Evolutionary conservation across 2,888 invertebrate genomes (phyloP), one percentile per base, ranked within the genome.

Genomic region (Phaedon cochleariae): DNA sequence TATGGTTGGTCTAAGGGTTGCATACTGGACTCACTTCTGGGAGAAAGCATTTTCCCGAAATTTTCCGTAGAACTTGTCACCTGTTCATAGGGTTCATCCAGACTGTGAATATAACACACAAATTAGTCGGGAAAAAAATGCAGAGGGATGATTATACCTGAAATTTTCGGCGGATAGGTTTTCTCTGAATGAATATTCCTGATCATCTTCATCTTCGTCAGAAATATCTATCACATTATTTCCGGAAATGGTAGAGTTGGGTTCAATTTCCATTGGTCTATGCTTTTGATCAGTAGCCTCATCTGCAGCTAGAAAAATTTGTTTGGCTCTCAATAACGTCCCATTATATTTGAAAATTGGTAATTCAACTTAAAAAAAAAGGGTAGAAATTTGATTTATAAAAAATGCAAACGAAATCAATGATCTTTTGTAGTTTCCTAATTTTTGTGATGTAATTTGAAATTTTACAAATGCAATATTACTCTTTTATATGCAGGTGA

Each of bases 21-120:
- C 79, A 83, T 81, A 2, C 77, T 77, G 41, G 75, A 71, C 62
- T 81, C 79, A 21, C 77, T 74, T 62, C 71, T 75, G 10, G 74
- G 70, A 22, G 75, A 70, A 17, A 70, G 60, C 46, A 66, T 49
- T 52, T 69, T 71, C 10, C 75, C 73, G 55, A 79, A 76, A 65
- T 78, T 78, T 73, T 83, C 84, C 1, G 84, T 83, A 1, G 84
- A 84, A 73, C 84, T 84, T 5, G 81, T 79, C 4, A 84, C 83
- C 74, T 80, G 82, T 58, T 79, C 78, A 45, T 71, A 74, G 26
- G 76, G 75, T 37, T 79, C 79, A 21, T 77, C 79, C 65, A 78
- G 77, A 57, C 76, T 79, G 63, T 41, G 73, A 73, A 64, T 62
- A 65, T n/a, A 45, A 18, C 26, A 31, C 12, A 37, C n/a, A n/a